A percentile compares a stretch with the other conserved stretches of the same genome.
Conservation (phyloP, 2,888 invertebrate species). For the Tridacna crocea region DNA sequence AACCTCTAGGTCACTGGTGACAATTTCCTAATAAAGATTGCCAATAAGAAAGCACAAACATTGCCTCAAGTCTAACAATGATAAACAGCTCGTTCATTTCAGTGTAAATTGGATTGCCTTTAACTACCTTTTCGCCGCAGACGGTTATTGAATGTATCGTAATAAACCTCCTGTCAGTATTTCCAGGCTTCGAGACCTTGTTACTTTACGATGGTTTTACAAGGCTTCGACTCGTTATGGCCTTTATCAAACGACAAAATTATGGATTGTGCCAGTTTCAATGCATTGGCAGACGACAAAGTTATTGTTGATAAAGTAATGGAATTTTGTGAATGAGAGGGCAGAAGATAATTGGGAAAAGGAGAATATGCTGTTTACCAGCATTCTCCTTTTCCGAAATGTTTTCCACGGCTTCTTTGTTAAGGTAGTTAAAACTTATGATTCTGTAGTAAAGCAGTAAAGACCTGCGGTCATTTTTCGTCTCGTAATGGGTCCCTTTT, state of each 20-base stretch:
- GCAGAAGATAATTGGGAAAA: neutral
- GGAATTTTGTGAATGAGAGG: too few relatives aligned
- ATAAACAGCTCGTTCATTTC: neutral
- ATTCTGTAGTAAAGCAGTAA: too few relatives aligned
- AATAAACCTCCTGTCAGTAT: neutral
- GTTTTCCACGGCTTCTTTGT: neutral
- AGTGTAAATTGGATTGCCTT: neutral
- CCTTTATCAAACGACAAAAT: too few relatives aligned
- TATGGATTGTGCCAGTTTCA: too few relatives aligned
- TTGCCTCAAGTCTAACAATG: neutral
- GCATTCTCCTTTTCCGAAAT: neutral
- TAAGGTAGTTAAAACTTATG: neutral
- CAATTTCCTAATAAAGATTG: neutral
- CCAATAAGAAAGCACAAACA: constrained; percentile 7
- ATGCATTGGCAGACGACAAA: too few relatives aligned
- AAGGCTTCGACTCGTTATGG: too few relatives aligned
- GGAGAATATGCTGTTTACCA: neutral
- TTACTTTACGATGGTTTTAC: too few relatives aligned
- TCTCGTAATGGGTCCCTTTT: too few relatives aligned
- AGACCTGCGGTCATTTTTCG: too few relatives aligned
- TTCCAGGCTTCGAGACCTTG: too few relatives aligned
- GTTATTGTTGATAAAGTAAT: too few relatives aligned
- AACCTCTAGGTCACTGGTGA: neutral
- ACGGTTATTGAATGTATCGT: neutral
- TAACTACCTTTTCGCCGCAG: neutral